These are phyloP conservation scores for Tethya wilhelma DNA, from an alignment of 37 sponge, comb jelly and placozoan genomes.

Conservation along the genomic window DNA sequence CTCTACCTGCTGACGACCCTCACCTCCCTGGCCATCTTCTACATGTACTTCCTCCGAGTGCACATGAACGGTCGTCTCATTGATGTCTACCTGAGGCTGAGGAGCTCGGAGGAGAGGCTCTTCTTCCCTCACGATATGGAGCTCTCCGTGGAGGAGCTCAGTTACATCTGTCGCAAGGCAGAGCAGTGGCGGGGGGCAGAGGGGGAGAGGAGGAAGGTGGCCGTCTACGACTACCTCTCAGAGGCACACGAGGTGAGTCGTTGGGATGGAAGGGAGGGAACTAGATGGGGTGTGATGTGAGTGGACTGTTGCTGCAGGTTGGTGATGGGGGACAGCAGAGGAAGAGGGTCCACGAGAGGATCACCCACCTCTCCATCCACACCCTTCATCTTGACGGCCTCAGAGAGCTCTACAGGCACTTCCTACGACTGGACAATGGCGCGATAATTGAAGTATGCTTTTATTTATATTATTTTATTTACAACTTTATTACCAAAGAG, in stretches of 20 bases:
- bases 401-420: constrained; percentile 6
- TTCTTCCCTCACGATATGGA: neutral
- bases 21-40: constrained; percentile 3
- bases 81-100: neutral
- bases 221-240: neutral
- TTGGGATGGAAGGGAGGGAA: neutral
- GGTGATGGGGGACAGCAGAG: too few relatives aligned
- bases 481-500: too few relatives aligned
- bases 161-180: constrained; percentile 3
- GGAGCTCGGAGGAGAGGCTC: neutral
- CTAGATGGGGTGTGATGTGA: neutral
- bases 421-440: constrained; percentile 10
- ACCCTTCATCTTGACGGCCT: constrained; percentile 11
- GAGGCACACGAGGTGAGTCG: too few relatives aligned
- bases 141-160: neutral
- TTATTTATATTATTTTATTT: neutral
- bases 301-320: neutral
- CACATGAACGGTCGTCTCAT: neutral
- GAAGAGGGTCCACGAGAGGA: neutral
- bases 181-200: constrained; percentile 3
- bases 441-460: constrained; percentile 5
- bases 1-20: neutral
- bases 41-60: constrained; percentile 12
- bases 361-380: constrained; percentile 6
- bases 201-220: constrained; percentile 11